phyloP scores from a whole-genome alignment of 1,140 invertebrate genomes.

The Lepidostoma basale region DNA sequence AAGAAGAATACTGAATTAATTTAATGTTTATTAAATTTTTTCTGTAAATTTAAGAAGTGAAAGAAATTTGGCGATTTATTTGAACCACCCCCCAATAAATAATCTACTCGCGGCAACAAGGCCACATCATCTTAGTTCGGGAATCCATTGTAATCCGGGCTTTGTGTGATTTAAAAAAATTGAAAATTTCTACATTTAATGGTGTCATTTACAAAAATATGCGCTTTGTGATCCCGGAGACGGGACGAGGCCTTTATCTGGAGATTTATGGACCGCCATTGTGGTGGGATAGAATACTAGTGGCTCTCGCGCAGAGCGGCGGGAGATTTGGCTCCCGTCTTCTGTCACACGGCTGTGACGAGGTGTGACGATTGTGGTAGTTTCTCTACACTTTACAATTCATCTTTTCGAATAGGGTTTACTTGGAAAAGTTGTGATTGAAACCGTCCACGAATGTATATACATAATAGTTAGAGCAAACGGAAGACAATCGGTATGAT shows the following conservation, averaged over 20 bases:
- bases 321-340: neutral
- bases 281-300: slow-evolving; percentile 20
- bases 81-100: slow-evolving; percentile 7
- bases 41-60: no score
- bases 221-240: slow-evolving; percentile 25
- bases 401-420: no score
- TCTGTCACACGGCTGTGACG: no score
- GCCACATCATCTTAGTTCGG: slow-evolving; percentile 12
- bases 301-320: neutral
- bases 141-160: slow-evolving; percentile 26
- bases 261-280: slow-evolving; percentile 39
- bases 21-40: no score
- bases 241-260: slow-evolving; percentile 23
- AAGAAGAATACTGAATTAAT: no score
- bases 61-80: no score
- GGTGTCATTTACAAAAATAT: slow-evolving; percentile 40
- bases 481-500: no score
- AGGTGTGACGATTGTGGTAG: no score
- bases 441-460: no score
- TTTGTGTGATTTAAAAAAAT: slow-evolving; percentile 39
- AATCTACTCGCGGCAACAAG: slow-evolving; percentile 2
- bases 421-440: no score
- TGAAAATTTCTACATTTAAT: slow-evolving; percentile 44
- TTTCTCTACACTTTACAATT: no score
- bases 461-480: no score